Evolutionary conservation across 2,797 vertebrate species (phyloP).

Genomic region (Petrocephalus sullivani): DNA sequence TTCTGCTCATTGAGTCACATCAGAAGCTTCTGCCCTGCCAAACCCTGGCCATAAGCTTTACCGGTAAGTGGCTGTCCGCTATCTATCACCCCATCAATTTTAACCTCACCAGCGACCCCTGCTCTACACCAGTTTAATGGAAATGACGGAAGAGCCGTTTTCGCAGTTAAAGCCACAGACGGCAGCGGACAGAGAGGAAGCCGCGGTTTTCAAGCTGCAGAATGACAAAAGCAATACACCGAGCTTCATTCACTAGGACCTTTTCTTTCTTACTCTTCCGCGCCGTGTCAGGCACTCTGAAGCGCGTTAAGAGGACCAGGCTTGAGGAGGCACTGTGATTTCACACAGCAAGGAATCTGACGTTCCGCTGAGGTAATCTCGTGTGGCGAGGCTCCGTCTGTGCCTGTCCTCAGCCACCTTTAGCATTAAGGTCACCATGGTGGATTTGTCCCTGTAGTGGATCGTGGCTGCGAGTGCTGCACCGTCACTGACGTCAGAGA

Average conservation of each 20-base stretch:
- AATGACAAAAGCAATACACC: conserved; percentile 31
- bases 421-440: not conserved
- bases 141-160: conserved; percentile 65
- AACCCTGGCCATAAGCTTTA: conserved; percentile 32
- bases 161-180: conserved; percentile 62
- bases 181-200: conserved; percentile 64
- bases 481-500: conserved; percentile 56
- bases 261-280: not conserved
- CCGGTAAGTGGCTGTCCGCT: conserved; percentile 54
- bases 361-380: not conserved
- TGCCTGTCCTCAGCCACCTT: not conserved
- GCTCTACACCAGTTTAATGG: conserved; percentile 50
- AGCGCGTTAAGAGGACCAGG: not conserved
- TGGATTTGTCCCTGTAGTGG: not conserved
- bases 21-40: not conserved
- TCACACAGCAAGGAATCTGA: not conserved
- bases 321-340: not conserved
- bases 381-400: not conserved
- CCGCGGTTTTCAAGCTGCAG: conserved; percentile 58
- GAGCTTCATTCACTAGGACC: not conserved
- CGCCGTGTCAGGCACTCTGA: too few species aligned
- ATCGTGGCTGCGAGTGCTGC: conserved; percentile 10
- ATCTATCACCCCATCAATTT: conserved; percentile 44
- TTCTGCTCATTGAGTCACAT: not conserved
- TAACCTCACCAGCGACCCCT: conserved; percentile 30